These are phyloP conservation scores for Phymanthus crucifer DNA, from an alignment of 92 coral and sea anemone genomes.

Conservation along the genomic window DNA sequence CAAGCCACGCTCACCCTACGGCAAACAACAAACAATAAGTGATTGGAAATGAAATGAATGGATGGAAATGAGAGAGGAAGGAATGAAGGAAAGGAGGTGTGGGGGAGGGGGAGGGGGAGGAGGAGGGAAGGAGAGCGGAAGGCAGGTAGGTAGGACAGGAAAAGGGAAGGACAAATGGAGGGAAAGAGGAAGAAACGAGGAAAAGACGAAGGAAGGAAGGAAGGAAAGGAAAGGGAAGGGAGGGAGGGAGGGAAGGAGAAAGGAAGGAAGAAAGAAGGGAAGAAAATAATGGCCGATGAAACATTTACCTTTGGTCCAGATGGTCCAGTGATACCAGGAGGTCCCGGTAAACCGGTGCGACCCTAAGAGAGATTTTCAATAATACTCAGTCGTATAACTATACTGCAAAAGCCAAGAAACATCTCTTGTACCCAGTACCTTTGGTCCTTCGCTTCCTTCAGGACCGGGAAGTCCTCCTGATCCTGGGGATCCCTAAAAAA, in stretches of 20 bases:
- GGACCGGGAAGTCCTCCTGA: conserved; percentile 64
- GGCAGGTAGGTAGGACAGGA: too few species aligned
- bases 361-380: conserved; percentile 42
- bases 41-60: too few species aligned
- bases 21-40: background rate
- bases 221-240: background rate
- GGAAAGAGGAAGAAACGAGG: background rate
- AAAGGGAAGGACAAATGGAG: background rate
- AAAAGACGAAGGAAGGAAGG: too few species aligned
- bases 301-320: conserved; percentile 69
- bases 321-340: conserved; percentile 70
- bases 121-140: too few species aligned
- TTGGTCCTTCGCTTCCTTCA: conserved; percentile 79
- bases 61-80: too few species aligned
- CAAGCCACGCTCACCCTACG: conserved; percentile 83
- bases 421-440: conserved; percentile 39
- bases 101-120: too few species aligned
- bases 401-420: background rate
- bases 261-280: background rate
- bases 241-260: background rate
- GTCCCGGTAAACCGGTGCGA: conserved; percentile 73
- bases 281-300: too few species aligned
- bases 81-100: too few species aligned
- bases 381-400: background rate
- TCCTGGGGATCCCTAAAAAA: conserved; percentile 65